Evolutionary conservation across 2,113 vertebrate genomes (phyloP), one percentile per base, ranked within the genome.

Genomic region (Motacilla tschutschensis): DNA sequence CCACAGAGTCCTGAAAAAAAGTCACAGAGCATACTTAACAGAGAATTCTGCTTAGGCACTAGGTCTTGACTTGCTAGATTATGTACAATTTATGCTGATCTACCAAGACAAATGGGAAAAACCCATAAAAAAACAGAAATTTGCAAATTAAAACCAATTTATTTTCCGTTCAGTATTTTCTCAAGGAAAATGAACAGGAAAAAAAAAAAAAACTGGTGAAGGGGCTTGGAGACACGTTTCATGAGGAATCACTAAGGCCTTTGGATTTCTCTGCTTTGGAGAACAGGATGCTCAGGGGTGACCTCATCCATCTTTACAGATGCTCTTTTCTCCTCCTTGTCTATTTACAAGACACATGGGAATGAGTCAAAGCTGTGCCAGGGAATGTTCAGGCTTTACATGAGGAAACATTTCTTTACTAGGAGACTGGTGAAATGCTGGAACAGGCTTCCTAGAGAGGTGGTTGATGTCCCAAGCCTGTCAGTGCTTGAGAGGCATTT

Each of bases 151-250:
- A 77, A 71, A 14, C 0, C 0, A 33, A 28, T 53, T 36, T 58
- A 0, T 79, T 53, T 83, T 79, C 13, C 26, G 64, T 59, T 64
- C 18, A 51, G 12, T 12, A 35, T 73, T 75, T 88, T 76, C 33
- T 21, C 33, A 35, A 55, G 20, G 12, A 28, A 64, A 83, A 87
- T 6, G 2, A 26, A 74, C 6, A 38, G 2, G 7, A 63, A 50
- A 67, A 22, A 13, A 63, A 50, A 67, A 22, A 13, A 38, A 85
- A 66, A 47, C 7, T 38, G 24, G 1, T 72, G 43, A 24, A 58
- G 12, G 1, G 8, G 4, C 5, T 55, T 48, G 28, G 43, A 64
- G 12, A 11, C 50, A 20, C 0, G 0, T 11, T 8, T 5, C n/a
- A 0, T n/a, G 14, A 57, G 4, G 35, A 43, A 48, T 28, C 35